Base-by-base conservation (phyloP, 2,797 vertebrate genomes). In the Tenualosa ilisha region DNA sequence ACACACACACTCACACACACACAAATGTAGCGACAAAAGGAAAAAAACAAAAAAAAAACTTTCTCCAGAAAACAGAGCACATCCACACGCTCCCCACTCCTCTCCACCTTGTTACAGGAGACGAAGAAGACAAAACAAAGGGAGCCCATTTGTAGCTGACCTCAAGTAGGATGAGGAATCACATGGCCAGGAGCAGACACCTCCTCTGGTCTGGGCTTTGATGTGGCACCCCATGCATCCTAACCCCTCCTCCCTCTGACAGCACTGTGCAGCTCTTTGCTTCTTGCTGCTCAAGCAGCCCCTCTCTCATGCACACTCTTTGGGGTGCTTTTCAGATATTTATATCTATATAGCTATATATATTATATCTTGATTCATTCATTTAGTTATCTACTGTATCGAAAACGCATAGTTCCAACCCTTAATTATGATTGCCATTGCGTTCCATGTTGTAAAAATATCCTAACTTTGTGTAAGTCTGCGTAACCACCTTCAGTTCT, bases 111-210 rank as follows among this genome's bases (percentile, higher is more conserved):
- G n/a, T 20, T 56, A 56, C 13, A 56, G 20, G 11, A 65, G 61
- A 26, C 61, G n/a, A 26, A 56, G 20, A 9, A 26, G 4, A 37
- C 15, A 72, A 72, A 40, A 15, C 65, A 72, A 37, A 40, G 65
- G 65, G 65, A 15, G 26, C 65, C 12, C 65, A 72, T 82, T 85
- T 87, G 82, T 83, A 87, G 79, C 82, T 88, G 86, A 87, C 88
- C 88, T 85, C 68, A 46, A 51, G 63, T 82, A 68, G 84, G 51
- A 85, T 24, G 40, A 82, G 65, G 84, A 85, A 87, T 87, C 88
- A 87, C 37, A 88, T 88, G 87, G 86, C 84, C 84, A 81, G 65
- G 49, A 87, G 88, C 85, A 82, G 81, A 50, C 40, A 22, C 17
- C 59, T 68, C 65, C 65, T 87, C 75, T 82, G 79, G 56, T 54